These are phyloP conservation scores for Alloplasta piceator DNA, from an alignment of 2,888 invertebrate species.

Conservation along the genomic window DNA sequence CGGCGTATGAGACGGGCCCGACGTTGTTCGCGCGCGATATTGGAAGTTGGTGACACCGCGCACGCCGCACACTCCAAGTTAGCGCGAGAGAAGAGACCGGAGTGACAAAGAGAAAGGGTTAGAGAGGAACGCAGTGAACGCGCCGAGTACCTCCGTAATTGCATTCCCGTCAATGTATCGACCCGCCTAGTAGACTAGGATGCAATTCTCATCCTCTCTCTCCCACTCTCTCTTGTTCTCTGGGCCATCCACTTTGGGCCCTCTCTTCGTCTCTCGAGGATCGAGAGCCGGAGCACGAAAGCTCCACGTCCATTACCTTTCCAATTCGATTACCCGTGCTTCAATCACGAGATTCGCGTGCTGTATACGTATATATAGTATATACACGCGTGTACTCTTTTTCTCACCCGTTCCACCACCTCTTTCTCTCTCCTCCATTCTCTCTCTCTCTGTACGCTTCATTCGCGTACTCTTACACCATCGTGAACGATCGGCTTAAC, in stretches of 20 bases:
- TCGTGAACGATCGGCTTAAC: slow-evolving; percentile 51
- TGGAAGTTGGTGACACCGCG: slow-evolving; percentile 50
- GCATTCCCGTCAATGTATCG: slow-evolving; percentile 70
- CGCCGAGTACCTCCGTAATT: slow-evolving; percentile 67
- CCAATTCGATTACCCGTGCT: slow-evolving; percentile 69
- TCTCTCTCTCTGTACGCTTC: slow-evolving; percentile 6
- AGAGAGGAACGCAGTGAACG: slow-evolving; percentile 39
- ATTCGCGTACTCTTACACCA: slow-evolving; percentile 23
- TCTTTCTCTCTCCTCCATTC: slow-evolving; percentile 4
- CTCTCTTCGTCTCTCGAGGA: slow-evolving; percentile 58
- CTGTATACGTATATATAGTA: slow-evolving; percentile 27
- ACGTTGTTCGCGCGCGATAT: slow-evolving; percentile 55
- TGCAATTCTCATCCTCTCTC: slow-evolving; percentile 55
- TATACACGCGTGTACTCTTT: slow-evolving; percentile 10
- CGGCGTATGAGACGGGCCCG: not conserved
- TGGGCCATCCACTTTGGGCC: slow-evolving; percentile 39
- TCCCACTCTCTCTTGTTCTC: slow-evolving; percentile 21
- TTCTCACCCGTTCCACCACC: slow-evolving; percentile 29
- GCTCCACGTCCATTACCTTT: slow-evolving; percentile 69
- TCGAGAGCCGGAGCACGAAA: slow-evolving; percentile 59
- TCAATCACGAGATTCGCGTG: slow-evolving; percentile 63
- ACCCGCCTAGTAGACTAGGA: slow-evolving; percentile 65
- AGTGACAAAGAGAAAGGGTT: slow-evolving; percentile 10
- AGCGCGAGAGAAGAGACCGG: not conserved
- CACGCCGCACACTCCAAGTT: slow-evolving; percentile 13